Base-by-base conservation (phyloP, 2,888 invertebrate species). In the Plutella xylostella region DNA sequence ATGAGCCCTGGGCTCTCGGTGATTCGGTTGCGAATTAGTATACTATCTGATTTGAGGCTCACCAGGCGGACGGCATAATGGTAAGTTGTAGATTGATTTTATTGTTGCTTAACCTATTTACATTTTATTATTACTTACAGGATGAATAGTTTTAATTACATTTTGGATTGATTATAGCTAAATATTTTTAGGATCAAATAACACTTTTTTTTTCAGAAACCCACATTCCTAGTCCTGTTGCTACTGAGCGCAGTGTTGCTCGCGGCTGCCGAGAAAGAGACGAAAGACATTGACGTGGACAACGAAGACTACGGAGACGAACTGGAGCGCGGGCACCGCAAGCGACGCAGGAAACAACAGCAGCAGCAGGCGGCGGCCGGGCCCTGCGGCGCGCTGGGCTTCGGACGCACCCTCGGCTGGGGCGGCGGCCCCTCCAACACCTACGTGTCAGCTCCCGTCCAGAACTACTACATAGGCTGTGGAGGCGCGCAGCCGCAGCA, bases 381-480 rank as follows among this genome's bases (percentile, higher is more conserved):
- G 0, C 51, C 72, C 49, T 60, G 70, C 15, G 53, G 52, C 14
- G 74, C 73, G 1, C 39, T 42, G 28, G 45, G 42, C 11, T 68
- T 58, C 44, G 77, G 73, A 3, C 60, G 64, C 30, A 63, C 67
- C 0, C 68, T 72, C 17, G 66, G 65, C 1, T 58, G 65, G 1
- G 68, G 68, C 9, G 71, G 72, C n/a, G 25, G 35, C 1, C 42
- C 42, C 17, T 34, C 25, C 33, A 63, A 72, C 49, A 77, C 78
- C 0, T 80, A 73, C 42, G 58, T 82, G 1, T 73, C 72, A 3
- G 78, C 80, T 21, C 80, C 80, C 1, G 73, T 79, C 2, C 74
- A 67, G 55, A 82, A 82, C 56, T 82, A 79, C 52, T 76, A 71
- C 56, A 68, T 76, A 30, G 76, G 75, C 0, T 79, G 80, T 45